Conservation (phyloP, 2,888 invertebrate species). For the Lamproptera curius region DNA sequence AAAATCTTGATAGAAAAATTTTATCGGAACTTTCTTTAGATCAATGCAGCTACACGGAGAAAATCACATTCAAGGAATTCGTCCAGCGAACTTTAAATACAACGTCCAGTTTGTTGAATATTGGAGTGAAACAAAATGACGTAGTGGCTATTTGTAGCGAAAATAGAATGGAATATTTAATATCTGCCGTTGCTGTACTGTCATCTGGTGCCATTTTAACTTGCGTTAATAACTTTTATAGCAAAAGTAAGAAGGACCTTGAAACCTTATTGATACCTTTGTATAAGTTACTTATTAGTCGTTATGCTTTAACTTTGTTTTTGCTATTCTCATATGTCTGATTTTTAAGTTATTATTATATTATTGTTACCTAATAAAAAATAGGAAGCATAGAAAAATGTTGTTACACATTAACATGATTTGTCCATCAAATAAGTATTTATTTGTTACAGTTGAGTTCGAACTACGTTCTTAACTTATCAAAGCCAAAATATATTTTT, state of each 20-base stretch:
- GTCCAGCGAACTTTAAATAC: conserved; percentile 41
- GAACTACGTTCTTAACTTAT: conserved; percentile 45
- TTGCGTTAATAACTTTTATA: conserved; percentile 43
- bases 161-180: conserved; percentile 43
- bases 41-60: conserved; percentile 35
- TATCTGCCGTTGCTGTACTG: conserved; percentile 37
- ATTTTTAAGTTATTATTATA: background rate
- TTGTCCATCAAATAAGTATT: no score
- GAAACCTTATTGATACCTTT: no score
- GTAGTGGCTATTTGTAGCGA: conserved; percentile 47
- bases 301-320: background rate
- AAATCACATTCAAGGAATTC: conserved; percentile 38
- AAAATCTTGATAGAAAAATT: conserved; percentile 15
- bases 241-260: conserved; percentile 46
- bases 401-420: background rate
- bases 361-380: background rate
- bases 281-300: background rate
- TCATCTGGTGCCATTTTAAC: conserved; percentile 42
- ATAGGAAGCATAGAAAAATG: background rate
- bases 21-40: conserved; percentile 31
- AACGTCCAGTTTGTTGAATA: conserved; percentile 33
- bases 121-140: conserved; percentile 39
- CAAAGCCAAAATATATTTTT: conserved; percentile 52
- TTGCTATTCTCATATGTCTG: background rate
- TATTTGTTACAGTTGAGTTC: conserved; percentile 46